These are phyloP conservation scores for Periplaneta americana DNA, from an alignment of 1,140 invertebrate genomes.

Conservation along the genomic window DNA sequence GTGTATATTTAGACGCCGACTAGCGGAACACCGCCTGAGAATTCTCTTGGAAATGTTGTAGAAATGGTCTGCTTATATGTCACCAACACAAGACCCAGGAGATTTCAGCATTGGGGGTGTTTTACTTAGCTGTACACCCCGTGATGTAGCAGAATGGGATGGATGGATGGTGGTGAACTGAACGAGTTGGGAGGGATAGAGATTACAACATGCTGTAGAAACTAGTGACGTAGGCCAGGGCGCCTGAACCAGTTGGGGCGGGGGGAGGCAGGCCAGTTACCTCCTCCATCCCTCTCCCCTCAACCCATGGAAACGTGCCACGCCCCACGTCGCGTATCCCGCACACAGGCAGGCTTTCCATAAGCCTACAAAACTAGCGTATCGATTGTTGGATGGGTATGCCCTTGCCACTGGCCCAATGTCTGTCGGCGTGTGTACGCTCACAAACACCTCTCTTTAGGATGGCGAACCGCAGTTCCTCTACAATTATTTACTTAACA, in stretches of 20 bases:
- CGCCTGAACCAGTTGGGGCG: not conserved
- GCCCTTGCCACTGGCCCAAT: not conserved
- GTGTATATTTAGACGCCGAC: too few relatives aligned
- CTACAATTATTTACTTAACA: too few relatives aligned
- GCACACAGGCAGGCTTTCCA: not conserved
- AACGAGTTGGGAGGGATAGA: not conserved
- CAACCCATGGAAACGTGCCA: not conserved
- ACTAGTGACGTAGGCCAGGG: not conserved
- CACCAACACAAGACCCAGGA: not conserved
- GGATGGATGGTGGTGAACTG: not conserved
- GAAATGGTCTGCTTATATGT: not conserved
- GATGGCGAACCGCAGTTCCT: too few relatives aligned
- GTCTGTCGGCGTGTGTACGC: not conserved
- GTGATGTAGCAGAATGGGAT: not conserved
- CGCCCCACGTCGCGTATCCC: not conserved
- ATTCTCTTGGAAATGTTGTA: not conserved
- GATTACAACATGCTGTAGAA: not conserved
- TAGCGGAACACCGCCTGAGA: not conserved
- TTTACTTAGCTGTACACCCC: not conserved
- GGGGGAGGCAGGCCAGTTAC: not conserved
- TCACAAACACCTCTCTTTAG: not conserved
- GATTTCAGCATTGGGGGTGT: not conserved
- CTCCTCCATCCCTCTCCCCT: not conserved
- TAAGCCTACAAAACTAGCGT: not conserved
- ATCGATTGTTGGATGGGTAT: not conserved